These are phyloP conservation scores for Rhinolophus sinicus DNA, from an alignment of 2,113 vertebrate genomes.

Conservation along the genomic window DNA sequence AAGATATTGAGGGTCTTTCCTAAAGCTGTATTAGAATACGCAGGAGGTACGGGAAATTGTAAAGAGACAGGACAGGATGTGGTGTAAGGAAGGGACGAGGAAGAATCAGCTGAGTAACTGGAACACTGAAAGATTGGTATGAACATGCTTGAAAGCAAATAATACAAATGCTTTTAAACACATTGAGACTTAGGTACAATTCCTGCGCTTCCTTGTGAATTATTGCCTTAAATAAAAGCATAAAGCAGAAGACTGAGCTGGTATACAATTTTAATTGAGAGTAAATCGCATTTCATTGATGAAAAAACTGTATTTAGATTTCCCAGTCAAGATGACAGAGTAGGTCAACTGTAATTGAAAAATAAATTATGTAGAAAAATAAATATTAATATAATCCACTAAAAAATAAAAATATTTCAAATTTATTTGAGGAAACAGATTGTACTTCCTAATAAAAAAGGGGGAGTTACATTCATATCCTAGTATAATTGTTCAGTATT, in stretches of 20 bases:
- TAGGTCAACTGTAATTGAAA: too few relatives aligned
- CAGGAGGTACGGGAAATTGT: not conserved
- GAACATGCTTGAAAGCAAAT: not conserved
- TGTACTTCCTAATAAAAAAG: not conserved
- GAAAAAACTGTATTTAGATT: not conserved
- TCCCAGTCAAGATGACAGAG: too few relatives aligned
- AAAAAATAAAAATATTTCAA: not conserved
- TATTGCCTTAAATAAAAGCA: not conserved
- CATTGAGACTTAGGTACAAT: not conserved
- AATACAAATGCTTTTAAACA: not conserved
- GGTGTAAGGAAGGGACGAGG: not conserved
- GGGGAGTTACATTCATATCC: not conserved
- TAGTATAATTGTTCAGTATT: not conserved
- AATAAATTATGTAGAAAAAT: too few relatives aligned
- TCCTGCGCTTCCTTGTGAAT: not conserved
- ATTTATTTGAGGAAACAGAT: conserved; percentile 28
- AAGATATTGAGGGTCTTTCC: not conserved
- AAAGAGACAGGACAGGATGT: not conserved
- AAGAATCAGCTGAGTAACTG: not conserved
- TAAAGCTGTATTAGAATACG: not conserved
- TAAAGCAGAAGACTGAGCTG: not conserved
- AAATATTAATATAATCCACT: too few relatives aligned
- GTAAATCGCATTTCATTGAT: not conserved
- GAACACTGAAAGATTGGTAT: not conserved
- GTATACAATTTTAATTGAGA: not conserved